Base-by-base conservation (phyloP, 2,888 invertebrate species). In the Parthenolecanium corni region DNA sequence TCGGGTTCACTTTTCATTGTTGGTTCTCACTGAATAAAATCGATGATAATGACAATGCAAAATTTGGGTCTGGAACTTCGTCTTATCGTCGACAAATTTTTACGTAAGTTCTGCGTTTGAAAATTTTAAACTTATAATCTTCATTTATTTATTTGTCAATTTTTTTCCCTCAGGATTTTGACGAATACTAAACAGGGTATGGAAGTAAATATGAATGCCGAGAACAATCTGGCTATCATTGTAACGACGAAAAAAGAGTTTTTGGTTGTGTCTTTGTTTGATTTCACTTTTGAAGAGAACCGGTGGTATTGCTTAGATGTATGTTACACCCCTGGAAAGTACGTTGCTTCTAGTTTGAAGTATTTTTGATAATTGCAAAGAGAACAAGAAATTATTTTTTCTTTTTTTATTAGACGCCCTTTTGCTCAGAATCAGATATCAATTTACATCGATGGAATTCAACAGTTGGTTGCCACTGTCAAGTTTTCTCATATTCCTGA, bases 241-340 rank as follows among this genome's bases (percentile, higher is more conserved):
- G 77, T 80, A 1, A 71, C 76, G 31, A 79, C 77, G 23, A 78
- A 78, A 67, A 78, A 80, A 56, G 81, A 82, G 68, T 80, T 77
- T 69, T 72, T 78, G 9, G 76, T 79, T 24, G 76, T 79, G 1
- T 73, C 77, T 1, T 77, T 80, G 3, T 71, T 75, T 38, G 78
- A 75, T 52, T 67, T 69, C 23, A 69, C 71, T 4, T 67, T 77
- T 24, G 69, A 70, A 47, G 76, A 77, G 71, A 72, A 72, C 24
- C 75, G 76, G 62, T 82, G 82, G 82, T 81, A 82, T 69, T 79
- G 77, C 65, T 70, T 82, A 2, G 78, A 77, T 16, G 74, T 81
- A 42, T 73, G 73, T 24, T 76, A 76, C 66, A 69, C 70, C 24
- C 72, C 73, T 54, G 72, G 76, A 18, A 69, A 69, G 69, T 70